Evolutionary conservation across 2,113 vertebrate genomes (phyloP).

Genomic region (Beaufortia kweichowensis): DNA sequence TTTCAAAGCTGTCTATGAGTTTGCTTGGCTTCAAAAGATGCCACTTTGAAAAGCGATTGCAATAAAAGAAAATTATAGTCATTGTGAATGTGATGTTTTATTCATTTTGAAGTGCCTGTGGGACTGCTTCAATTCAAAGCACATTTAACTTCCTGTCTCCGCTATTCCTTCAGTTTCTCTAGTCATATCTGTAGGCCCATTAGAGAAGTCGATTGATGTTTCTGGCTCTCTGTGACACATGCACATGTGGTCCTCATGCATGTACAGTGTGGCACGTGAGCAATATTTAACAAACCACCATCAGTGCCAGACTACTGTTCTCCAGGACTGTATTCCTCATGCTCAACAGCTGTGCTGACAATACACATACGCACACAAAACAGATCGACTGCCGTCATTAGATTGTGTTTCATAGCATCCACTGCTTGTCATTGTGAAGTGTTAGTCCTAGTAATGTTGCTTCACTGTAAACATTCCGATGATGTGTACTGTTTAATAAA

Average conservation of each 20-base stretch:
- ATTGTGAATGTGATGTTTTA: neutral
- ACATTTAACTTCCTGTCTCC: too few relatives aligned
- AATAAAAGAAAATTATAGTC: neutral
- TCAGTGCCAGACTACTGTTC: slow-evolving; percentile 14
- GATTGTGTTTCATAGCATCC: neutral
- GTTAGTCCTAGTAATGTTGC: neutral
- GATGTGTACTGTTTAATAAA: neutral
- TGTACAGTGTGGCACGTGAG: slow-evolving; percentile 59
- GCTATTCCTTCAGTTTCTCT: neutral
- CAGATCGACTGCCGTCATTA: neutral
- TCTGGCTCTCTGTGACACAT: slow-evolving; percentile 61
- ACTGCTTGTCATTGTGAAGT: slow-evolving; percentile 14
- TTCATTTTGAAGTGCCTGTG: neutral
- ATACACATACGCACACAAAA: neutral
- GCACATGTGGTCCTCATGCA: slow-evolving; percentile 61
- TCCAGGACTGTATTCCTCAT: slow-evolving; percentile 17
- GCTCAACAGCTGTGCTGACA: slow-evolving; percentile 19
- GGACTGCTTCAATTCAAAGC: too few relatives aligned
- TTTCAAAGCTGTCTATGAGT: neutral
- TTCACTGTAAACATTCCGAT: neutral
- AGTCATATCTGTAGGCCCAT: slow-evolving; percentile 44
- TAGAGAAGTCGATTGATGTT: slow-evolving; percentile 54
- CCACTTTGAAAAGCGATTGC: neutral
- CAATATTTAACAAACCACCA: slow-evolving; percentile 2
- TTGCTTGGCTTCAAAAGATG: neutral